These are phyloP conservation scores for Gallinago paraguaiae DNA, from an alignment of 2,113 vertebrate species.

Conservation along the genomic window DNA sequence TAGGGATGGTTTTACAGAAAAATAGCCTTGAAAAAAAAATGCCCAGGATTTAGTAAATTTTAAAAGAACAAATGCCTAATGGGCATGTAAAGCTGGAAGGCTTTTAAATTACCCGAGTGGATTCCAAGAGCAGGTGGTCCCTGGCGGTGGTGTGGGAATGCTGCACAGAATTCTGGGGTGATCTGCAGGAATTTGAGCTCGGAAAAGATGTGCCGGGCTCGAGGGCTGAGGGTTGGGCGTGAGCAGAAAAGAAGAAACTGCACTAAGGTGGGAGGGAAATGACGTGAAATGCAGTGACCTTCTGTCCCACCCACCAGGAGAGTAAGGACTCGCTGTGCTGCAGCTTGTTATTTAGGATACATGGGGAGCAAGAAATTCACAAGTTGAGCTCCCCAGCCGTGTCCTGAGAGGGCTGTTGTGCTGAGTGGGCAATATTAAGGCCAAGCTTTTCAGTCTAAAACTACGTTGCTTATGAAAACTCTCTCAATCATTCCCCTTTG, in stretches of 20 bases:
- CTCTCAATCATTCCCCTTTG: neutral
- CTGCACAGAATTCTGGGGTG: neutral
- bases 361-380: neutral
- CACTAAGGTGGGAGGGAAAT: neutral
- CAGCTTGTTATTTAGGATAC: neutral
- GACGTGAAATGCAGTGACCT: neutral
- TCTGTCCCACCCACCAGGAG: neutral
- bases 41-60: neutral
- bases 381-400: neutral
- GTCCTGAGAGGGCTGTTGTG: neutral
- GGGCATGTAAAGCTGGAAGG: neutral
- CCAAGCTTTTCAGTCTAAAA: neutral
- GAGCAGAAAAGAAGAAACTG: neutral
- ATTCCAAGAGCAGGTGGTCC: neutral
- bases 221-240: neutral
- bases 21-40: neutral
- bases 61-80: neutral
- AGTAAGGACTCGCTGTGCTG: accelerated
- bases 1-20: neutral
- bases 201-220: accelerated
- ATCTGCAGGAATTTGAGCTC: neutral
- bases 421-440: neutral
- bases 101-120: neutral
- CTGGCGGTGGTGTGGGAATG: accelerated
- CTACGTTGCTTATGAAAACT: neutral